Evolutionary conservation across 2,888 invertebrate genomes (phyloP).

Genomic region (Sepioteuthis lessoniana): DNA sequence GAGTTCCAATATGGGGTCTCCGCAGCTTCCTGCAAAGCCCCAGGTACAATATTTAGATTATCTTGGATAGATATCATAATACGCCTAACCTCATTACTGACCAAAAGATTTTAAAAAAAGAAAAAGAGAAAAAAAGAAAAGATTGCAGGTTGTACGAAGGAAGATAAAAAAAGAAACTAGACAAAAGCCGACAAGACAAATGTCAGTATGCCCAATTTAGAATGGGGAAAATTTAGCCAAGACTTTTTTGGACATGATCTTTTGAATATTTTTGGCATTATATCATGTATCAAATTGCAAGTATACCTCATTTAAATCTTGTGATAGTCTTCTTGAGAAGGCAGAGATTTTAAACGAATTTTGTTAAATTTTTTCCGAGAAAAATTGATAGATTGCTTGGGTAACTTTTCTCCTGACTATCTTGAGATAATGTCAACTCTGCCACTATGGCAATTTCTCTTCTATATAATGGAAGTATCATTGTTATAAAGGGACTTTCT

Average conservation of each 20-base stretch:
- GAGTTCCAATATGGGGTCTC: neutral
- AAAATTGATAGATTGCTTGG: too few relatives aligned
- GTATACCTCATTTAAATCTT: neutral
- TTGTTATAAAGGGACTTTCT: too few relatives aligned
- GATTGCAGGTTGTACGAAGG: neutral
- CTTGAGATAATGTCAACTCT: too few relatives aligned
- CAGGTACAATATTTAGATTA: constrained; percentile 33
- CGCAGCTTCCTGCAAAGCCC: neutral
- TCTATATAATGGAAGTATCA: too few relatives aligned
- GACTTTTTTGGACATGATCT: neutral
- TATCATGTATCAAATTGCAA: neutral
- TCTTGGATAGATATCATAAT: constrained; percentile 17
- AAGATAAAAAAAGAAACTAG: neutral
- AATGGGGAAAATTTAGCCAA: neutral
- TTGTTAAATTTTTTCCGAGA: too few relatives aligned
- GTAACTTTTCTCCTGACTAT: too few relatives aligned
- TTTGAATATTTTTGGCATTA: neutral
- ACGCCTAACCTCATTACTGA: neutral
- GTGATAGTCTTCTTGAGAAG: neutral
- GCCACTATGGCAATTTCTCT: too few relatives aligned
- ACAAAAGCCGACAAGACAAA: neutral
- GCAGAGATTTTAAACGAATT: neutral
- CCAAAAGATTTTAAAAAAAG: neutral
- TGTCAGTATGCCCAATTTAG: neutral
- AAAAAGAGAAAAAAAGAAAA: neutral